phyloP scores from a whole-genome alignment of 2,888 invertebrate species.

The Aporophyla nigra region DNA sequence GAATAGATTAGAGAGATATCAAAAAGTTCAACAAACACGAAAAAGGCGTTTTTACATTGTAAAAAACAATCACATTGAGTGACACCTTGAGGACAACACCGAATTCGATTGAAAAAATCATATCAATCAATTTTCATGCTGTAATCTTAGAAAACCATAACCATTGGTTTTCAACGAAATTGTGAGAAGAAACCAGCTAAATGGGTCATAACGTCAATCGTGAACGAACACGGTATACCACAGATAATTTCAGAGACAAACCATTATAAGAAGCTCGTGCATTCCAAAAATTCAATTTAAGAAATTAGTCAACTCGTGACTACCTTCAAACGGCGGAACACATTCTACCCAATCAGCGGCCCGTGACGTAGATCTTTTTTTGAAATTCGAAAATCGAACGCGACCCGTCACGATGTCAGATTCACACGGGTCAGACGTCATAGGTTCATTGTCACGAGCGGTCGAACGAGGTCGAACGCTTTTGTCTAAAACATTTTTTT shows the following conservation, averaged over 20 bases:
- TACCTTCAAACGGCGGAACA: conserved; percentile 65
- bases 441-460: conserved; percentile 78
- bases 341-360: conserved; percentile 79
- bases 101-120: neutral
- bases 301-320: conserved; percentile 69
- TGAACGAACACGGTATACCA: conserved; percentile 52
- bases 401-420: conserved; percentile 84
- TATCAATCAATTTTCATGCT: conserved; percentile 31
- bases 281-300: conserved; percentile 69
- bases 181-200: conserved; percentile 38
- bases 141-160: neutral
- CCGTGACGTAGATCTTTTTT: conserved; percentile 77
- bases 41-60: neutral
- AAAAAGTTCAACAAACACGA: no score
- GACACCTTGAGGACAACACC: neutral
- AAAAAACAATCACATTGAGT: neutral
- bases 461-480: conserved; percentile 52
- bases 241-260: conserved; percentile 51
- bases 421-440: conserved; percentile 86
- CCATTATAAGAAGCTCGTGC: conserved; percentile 61
- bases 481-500: conserved; percentile 51
- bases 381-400: conserved; percentile 71
- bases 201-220: conserved; percentile 38
- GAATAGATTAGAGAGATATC: no score
- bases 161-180: conserved; percentile 12